These are phyloP conservation scores for Ornithorhynchus anatinus DNA, from an alignment of 2,113 vertebrate species.

Conservation along the genomic window DNA sequence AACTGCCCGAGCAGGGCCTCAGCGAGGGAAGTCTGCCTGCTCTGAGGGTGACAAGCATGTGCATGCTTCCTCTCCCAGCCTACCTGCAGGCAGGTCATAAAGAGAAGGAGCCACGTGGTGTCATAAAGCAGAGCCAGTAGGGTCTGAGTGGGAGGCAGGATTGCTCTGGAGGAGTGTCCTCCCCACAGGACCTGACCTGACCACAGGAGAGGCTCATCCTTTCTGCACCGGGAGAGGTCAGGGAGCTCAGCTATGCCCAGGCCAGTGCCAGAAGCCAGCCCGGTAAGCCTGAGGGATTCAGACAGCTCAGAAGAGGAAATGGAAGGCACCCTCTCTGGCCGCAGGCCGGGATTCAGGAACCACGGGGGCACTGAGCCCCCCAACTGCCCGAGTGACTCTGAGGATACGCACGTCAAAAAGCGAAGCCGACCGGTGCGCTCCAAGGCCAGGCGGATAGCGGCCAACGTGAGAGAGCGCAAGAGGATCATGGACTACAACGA, in stretches of 20 bases:
- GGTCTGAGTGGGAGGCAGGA: conserved; percentile 23
- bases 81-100: conserved; percentile 74
- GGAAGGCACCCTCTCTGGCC: conserved; percentile 37
- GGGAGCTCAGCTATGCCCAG: conserved; percentile 22
- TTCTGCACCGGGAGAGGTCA: not conserved
- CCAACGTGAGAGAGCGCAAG: conserved; percentile 93
- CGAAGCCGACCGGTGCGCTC: conserved; percentile 84
- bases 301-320: conserved; percentile 75
- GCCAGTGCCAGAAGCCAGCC: conserved; percentile 17
- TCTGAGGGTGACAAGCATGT: conserved; percentile 26
- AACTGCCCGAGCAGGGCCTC: not conserved
- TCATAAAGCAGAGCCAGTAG: conserved; percentile 47
- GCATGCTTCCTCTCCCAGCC: conserved; percentile 41
- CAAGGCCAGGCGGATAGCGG: conserved; percentile 89
- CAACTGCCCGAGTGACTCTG: conserved; percentile 21
- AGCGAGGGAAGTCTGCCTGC: not conserved
- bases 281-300: conserved; percentile 55
- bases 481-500: conserved; percentile 98
- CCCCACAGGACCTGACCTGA: conserved; percentile 14
- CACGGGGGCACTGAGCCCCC: conserved; percentile 56
- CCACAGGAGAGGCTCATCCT: not conserved
- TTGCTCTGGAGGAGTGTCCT: conserved; percentile 48
- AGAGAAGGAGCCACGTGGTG: conserved; percentile 64
- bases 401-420: conserved; percentile 70
- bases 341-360: conserved; percentile 20